Percentiles rank a stretch among this genome's conserved stretches.
phyloP scores from a whole-genome alignment of 2,113 vertebrate species.

The Antennarius striatus region DNA sequence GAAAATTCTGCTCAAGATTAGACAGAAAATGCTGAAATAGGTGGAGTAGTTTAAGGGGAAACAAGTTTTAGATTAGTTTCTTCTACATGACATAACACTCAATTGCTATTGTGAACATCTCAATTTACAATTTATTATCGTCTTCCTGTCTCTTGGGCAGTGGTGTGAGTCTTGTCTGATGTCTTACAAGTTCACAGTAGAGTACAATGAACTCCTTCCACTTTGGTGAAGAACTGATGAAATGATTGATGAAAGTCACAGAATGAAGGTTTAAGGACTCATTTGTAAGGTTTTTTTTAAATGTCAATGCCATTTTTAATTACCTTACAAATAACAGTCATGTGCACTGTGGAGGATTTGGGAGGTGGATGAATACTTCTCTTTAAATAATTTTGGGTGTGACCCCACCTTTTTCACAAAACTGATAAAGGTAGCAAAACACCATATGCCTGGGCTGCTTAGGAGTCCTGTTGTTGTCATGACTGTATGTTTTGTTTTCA shows the following conservation, averaged over 20 bases:
- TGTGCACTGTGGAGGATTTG: constrained; percentile 33
- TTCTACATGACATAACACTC: background rate
- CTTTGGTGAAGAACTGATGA: constrained; percentile 41
- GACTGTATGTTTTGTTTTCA: constrained; percentile 57
- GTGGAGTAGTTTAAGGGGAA: no score
- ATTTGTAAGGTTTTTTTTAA: constrained; percentile 67
- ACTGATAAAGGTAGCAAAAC: background rate
- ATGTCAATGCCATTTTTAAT: constrained; percentile 64
- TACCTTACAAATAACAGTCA: constrained; percentile 43
- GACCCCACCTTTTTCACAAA: background rate
- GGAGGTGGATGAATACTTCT: constrained; percentile 11
- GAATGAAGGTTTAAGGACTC: constrained; percentile 62
- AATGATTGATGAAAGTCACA: constrained; percentile 30
- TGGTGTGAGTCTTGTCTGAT: constrained; percentile 24
- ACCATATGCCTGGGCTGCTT: constrained; percentile 15
- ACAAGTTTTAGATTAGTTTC: background rate
- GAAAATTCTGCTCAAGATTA: background rate
- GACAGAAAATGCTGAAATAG: background rate
- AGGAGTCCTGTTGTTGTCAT: constrained; percentile 34
- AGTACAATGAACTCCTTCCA: constrained; percentile 49
- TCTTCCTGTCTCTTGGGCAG: constrained; percentile 24
- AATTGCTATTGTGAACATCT: constrained; percentile 20
- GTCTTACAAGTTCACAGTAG: constrained; percentile 22
- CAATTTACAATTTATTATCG: constrained; percentile 47
- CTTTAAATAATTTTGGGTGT: constrained; percentile 45